Percentiles rank a stretch among this genome's conserved stretches.
phyloP scores from a whole-genome alignment of 2,113 vertebrate genomes.

The Morphnarchus princeps region DNA sequence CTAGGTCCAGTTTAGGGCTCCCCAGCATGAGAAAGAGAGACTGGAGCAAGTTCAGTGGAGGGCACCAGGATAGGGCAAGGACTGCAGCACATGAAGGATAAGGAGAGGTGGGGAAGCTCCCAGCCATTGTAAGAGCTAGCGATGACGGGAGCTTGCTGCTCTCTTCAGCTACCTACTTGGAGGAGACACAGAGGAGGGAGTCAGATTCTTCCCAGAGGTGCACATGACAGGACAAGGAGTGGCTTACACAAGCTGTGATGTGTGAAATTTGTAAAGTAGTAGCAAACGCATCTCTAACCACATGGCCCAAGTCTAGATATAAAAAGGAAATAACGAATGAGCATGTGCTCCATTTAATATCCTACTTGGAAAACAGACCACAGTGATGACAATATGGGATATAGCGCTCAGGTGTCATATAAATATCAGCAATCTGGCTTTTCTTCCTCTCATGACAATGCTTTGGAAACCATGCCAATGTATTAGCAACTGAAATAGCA shows the following conservation, averaged over 20 bases:
- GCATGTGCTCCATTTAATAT: background rate
- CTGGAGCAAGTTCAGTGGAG: background rate
- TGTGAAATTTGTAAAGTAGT: background rate
- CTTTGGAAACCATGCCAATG: background rate
- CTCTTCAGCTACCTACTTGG: background rate
- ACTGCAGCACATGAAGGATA: accelerated
- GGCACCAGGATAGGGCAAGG: background rate
- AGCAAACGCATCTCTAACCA: background rate
- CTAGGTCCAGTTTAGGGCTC: background rate
- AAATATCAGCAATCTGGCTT: background rate
- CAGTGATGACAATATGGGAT: background rate
- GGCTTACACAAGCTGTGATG: background rate
- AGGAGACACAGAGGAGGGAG: background rate
- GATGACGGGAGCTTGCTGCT: background rate
- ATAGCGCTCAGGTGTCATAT: background rate
- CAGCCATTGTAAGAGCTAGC: background rate
- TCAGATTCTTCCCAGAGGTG: background rate
- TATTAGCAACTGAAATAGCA: background rate
- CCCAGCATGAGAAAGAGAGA: background rate
- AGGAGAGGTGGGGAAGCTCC: background rate
- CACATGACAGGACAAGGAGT: background rate
- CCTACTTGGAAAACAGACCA: background rate
- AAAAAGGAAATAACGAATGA: background rate
- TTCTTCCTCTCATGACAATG: background rate
- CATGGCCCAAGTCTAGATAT: background rate